These are phyloP conservation scores for Cercopithecus hamlyni DNA, from an alignment of 2,797 vertebrate genomes.

Conservation along the genomic window DNA sequence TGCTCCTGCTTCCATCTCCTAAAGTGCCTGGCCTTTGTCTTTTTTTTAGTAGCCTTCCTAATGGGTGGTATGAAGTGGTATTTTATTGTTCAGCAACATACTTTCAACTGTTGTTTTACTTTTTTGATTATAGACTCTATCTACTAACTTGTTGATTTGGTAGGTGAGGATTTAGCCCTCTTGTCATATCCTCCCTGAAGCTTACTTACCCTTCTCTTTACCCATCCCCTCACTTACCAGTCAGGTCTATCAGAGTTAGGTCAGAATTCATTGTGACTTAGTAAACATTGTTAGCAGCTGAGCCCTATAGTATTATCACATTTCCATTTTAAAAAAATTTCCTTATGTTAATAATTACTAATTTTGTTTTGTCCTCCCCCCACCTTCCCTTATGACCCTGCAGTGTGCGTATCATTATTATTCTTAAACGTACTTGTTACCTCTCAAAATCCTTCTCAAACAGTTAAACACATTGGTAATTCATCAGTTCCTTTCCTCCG, in stretches of 20 bases:
- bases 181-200: neutral
- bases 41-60: neutral
- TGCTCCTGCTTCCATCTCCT: neutral
- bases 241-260: neutral
- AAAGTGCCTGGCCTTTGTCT: neutral
- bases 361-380: neutral
- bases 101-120: neutral
- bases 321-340: neutral
- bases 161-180: constrained; percentile 6
- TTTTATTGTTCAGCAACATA: neutral
- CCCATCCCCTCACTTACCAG: neutral
- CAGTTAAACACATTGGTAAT: neutral
- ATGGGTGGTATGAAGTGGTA: neutral
- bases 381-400: neutral
- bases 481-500: neutral
- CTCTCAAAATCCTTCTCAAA: neutral
- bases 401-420: neutral
- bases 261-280: neutral
- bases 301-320: neutral
- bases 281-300: neutral
- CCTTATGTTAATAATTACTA: neutral
- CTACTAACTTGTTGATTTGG: neutral
- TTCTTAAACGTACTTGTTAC: neutral
- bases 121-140: neutral
- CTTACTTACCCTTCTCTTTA: neutral